Evolutionary conservation across 1,140 invertebrate species (phyloP).

Genomic region (Sitobion miscanthi): DNA sequence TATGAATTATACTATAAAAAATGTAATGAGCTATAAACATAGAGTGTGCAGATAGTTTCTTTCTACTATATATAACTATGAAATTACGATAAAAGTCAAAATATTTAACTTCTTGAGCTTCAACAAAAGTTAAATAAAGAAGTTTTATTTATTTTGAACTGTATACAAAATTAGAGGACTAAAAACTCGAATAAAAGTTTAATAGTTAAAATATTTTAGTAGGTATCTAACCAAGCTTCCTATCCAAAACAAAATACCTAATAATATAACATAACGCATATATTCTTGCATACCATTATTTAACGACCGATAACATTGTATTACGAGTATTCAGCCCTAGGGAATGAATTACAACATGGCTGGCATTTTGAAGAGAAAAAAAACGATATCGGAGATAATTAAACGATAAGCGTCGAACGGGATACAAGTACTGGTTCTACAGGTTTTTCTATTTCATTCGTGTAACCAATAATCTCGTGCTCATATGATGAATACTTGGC

Average conservation of each 20-base stretch:
- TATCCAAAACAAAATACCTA: background rate
- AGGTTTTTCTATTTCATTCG: constrained; percentile 32
- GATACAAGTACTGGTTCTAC: constrained; percentile 50
- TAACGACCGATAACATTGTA: constrained; percentile 50
- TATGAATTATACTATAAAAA: background rate
- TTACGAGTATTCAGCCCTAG: constrained; percentile 21
- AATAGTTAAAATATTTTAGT: background rate
- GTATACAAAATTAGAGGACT: background rate
- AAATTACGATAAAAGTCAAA: background rate
- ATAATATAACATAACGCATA: background rate
- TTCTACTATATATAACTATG: background rate
- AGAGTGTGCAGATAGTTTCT: background rate
- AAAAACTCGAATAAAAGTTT: background rate
- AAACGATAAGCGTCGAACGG: constrained; percentile 54
- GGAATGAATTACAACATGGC: constrained; percentile 17
- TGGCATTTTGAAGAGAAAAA: constrained; percentile 38
- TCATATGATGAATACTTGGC: background rate
- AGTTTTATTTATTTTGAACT: background rate
- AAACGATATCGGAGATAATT: constrained; percentile 51
- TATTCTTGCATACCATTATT: constrained; percentile 15
- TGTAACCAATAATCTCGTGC: background rate
- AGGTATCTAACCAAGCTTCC: background rate
- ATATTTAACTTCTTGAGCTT: background rate
- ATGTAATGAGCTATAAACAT: background rate
- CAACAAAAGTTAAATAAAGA: background rate